These are phyloP conservation scores for Brachyhypopomus gauderio DNA, from an alignment of 2,113 vertebrate species.

Conservation along the genomic window DNA sequence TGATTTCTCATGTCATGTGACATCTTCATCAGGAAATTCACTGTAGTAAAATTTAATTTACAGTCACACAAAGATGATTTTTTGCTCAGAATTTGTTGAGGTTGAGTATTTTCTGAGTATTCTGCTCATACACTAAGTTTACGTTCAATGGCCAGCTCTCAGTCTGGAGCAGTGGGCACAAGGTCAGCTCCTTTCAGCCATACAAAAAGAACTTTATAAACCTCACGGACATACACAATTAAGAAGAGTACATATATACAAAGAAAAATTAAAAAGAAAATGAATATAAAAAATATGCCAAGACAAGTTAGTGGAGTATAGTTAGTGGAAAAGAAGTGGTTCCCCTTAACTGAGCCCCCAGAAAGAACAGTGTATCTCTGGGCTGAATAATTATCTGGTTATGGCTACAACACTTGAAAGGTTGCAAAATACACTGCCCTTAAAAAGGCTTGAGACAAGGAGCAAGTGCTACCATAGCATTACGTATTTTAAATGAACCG, in stretches of 20 bases:
- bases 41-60: not conserved
- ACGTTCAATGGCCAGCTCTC: slow-evolving; percentile 57
- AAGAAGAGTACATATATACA: slow-evolving; percentile 44
- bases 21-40: slow-evolving; percentile 3
- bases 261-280: not conserved
- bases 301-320: slow-evolving; percentile 41
- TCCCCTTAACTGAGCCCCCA: slow-evolving; percentile 53
- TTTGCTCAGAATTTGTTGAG: slow-evolving; percentile 14
- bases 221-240: slow-evolving; percentile 65
- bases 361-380: slow-evolving; percentile 40
- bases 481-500: slow-evolving; percentile 67
- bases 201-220: slow-evolving; percentile 62
- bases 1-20: slow-evolving; percentile 17
- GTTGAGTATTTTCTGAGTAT: slow-evolving; percentile 13
- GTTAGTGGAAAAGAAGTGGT: slow-evolving; percentile 63
- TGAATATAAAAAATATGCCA: slow-evolving; percentile 40
- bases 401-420: slow-evolving; percentile 61
- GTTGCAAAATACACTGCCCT: slow-evolving; percentile 34
- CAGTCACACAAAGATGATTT: not conserved
- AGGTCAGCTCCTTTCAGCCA: slow-evolving; percentile 59
- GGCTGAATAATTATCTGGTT: slow-evolving; percentile 64
- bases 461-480: slow-evolving; percentile 56
- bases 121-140: slow-evolving; percentile 50
- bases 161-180: slow-evolving; percentile 71
- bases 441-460: slow-evolving; percentile 49